phyloP scores from a whole-genome alignment of 35 echinoderm and acorn worm genomes.

The Heliocidaris tuberculata region DNA sequence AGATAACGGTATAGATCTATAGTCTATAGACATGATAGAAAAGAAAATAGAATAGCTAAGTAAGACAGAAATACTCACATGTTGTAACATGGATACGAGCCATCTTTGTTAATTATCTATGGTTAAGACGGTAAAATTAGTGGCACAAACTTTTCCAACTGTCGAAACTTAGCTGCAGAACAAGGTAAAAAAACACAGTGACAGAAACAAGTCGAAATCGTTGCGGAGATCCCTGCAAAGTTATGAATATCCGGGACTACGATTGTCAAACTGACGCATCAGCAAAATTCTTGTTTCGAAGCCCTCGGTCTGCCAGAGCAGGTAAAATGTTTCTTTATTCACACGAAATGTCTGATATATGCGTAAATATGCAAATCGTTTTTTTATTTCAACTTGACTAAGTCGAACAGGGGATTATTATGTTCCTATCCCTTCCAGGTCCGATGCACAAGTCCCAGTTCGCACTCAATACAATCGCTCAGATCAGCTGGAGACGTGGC shows the following conservation, averaged over 20 bases:
- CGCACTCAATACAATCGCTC: too few species aligned
- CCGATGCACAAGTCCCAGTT: too few species aligned
- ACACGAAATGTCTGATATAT: neutral
- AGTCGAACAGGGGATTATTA: too few species aligned
- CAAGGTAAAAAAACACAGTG: neutral
- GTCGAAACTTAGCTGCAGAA: neutral
- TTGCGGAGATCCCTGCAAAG: neutral
- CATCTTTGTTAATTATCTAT: neutral
- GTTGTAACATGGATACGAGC: conserved; percentile 41
- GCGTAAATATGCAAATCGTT: too few species aligned
- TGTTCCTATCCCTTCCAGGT: too few species aligned
- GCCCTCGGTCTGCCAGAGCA: neutral
- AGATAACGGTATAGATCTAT: too few species aligned
- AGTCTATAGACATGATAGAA: too few species aligned
- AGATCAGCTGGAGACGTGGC: too few species aligned
- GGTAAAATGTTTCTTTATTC: neutral
- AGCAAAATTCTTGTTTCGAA: conserved; percentile 1
- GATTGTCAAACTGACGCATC: conserved; percentile 34
- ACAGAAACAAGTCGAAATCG: neutral
- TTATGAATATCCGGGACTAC: conserved; percentile 28
- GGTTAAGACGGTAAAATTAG: neutral
- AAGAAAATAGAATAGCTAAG: neutral
- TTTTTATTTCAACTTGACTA: too few species aligned
- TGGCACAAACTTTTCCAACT: neutral
- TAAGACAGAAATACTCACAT: neutral